Base-by-base conservation (phyloP, 2,888 invertebrate species). In the Plemyria rubiginata region DNA sequence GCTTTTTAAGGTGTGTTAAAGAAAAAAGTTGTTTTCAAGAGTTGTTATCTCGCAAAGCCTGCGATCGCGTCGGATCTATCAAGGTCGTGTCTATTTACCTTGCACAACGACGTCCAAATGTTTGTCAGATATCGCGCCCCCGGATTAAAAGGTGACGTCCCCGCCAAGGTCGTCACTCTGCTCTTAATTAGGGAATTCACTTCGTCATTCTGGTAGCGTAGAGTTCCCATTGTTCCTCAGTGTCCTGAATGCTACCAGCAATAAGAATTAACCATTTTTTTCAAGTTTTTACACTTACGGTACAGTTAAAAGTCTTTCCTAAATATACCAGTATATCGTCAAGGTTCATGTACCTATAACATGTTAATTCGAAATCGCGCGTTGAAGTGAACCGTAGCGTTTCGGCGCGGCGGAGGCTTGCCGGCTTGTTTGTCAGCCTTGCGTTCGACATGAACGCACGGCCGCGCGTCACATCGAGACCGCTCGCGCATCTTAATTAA, bases 31-130 rank as follows among this genome's bases (percentile, higher is more conserved):
- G 65, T 66, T 74, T 73, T 71, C 66, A 73, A 73, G 74, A 74
- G 73, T 76, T 75, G 79, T 85, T 87, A 88, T 90, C 88, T 86
- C 78, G 77, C 73, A 73, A 79, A 79, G 80, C 81, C 77, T 78
- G 78, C 77, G 71, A 74, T 73, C 77, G 76, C 74, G 64, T 75
- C 74, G 79, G 74, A 76, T 76, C 69, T 74, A 70, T 70, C 86
- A 90, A 91, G 90, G 90, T 86, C 85, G 76, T 75, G 81, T 84
- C 80, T 91, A 89, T 91, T 91, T 88, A 88, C 88, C 85, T 85
- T 84, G 76, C 77, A 75, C 76, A 79, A 75, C 74, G 75, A 77
- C 75, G 81, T 80, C 84, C 75, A 79, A 85, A 82, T 82, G 79
- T 84, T 84, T 80, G 82, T 79, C 70, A 82, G 82, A 81, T 85